Evolutionary conservation across 2,113 vertebrate genomes (phyloP).

Genomic region (Bufo bufo): DNA sequence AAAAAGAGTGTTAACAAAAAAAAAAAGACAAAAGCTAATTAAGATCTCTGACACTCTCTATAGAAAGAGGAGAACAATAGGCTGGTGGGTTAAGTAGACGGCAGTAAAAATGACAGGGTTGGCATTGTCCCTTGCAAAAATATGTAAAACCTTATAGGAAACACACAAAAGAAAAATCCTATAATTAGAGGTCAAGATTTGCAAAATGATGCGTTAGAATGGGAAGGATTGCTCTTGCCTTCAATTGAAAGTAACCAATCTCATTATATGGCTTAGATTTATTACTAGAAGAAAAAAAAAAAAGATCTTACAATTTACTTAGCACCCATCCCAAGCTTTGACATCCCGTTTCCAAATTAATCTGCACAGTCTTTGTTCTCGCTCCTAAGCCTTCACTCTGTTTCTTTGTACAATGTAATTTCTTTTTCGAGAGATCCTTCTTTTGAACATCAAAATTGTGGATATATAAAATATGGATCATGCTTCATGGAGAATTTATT

Average conservation of each 20-base stretch:
- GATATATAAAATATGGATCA: constrained; percentile 57
- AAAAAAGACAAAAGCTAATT: constrained; percentile 17
- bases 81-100: neutral
- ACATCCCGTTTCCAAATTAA: constrained; percentile 46
- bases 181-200: constrained; percentile 49
- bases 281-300: constrained; percentile 28
- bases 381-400: constrained; percentile 20
- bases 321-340: constrained; percentile 23
- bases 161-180: constrained; percentile 22
- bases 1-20: neutral
- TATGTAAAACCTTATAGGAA: constrained; percentile 10
- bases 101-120: neutral
- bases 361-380: constrained; percentile 35
- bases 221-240: neutral
- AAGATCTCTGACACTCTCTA: neutral
- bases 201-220: constrained; percentile 26
- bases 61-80: neutral
- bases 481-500: constrained; percentile 54
- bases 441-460: constrained; percentile 56
- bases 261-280: constrained; percentile 48
- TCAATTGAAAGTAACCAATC: constrained; percentile 42
- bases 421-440: constrained; percentile 37
- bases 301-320: constrained; percentile 46
- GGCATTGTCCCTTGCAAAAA: constrained; percentile 25
- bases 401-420: constrained; percentile 44